These are phyloP conservation scores for Exaiptasia diaphana DNA, from an alignment of 64 coral and sea anemone species.

Conservation along the genomic window DNA sequence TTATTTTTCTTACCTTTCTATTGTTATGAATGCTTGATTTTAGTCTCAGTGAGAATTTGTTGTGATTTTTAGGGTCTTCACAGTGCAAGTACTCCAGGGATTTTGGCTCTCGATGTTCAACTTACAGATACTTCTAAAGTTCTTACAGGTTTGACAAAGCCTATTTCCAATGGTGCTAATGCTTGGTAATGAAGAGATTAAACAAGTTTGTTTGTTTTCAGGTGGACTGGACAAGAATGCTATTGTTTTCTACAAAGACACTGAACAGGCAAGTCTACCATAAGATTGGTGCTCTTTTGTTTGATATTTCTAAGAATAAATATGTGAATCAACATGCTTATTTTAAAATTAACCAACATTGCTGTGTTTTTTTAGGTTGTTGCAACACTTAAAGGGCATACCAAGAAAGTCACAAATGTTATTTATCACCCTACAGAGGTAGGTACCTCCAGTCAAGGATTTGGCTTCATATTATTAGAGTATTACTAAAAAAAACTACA, in stretches of 20 bases:
- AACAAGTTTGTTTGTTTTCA: constrained; percentile 26
- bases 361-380: constrained; percentile 65
- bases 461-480: too few relatives aligned
- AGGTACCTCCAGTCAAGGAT: too few relatives aligned
- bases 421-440: constrained; percentile 96
- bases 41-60: not conserved
- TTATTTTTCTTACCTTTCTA: too few relatives aligned
- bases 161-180: not conserved
- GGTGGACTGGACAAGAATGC: constrained; percentile 99
- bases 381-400: constrained; percentile 96
- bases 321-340: too few relatives aligned
- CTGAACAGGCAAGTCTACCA: constrained; percentile 73
- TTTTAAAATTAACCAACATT: not conserved
- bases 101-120: constrained; percentile 89
- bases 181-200: too few relatives aligned
- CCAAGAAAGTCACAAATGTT: constrained; percentile 98
- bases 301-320: too few relatives aligned
- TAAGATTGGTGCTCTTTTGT: not conserved
- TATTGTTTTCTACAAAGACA: constrained; percentile 87
- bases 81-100: constrained; percentile 97
- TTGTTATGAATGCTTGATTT: too few relatives aligned
- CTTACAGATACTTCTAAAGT: constrained; percentile 87
- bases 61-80: constrained; percentile 68
- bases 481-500: too few relatives aligned
- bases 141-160: constrained; percentile 70